Evolutionary conservation across 2,888 invertebrate species (phyloP).

Genomic region (Drosophila picticornis): DNA sequence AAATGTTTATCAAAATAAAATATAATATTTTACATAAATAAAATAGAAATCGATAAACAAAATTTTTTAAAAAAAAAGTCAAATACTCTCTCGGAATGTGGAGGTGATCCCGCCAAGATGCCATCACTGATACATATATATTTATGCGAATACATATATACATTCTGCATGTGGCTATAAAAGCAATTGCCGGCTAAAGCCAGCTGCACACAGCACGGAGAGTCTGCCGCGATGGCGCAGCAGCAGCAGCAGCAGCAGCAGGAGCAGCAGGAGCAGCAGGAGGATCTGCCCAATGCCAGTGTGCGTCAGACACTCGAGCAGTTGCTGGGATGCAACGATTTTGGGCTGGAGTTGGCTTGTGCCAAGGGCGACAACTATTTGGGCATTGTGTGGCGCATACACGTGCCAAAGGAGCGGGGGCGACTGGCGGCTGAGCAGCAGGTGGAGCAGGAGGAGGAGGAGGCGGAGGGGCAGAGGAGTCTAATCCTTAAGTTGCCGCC

Average conservation of each 20-base stretch:
- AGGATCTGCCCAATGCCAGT: constrained; percentile 60
- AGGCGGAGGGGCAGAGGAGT: constrained; percentile 7
- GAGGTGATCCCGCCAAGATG: neutral
- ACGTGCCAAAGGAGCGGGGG: constrained; percentile 7
- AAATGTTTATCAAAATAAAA: too few species aligned
- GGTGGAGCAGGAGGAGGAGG: neutral
- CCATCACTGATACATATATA: neutral
- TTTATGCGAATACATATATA: neutral
- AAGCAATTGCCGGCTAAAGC: neutral
- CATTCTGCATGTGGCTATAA: constrained; percentile 3
- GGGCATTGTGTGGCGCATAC: constrained; percentile 78
- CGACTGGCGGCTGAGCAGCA: neutral
- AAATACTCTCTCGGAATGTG: neutral
- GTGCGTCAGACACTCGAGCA: constrained; percentile 64
- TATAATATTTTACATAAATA: too few species aligned
- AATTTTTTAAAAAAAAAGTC: neutral
- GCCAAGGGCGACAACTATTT: constrained; percentile 83
- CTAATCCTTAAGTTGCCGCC: constrained; percentile 82
- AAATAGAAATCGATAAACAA: neutral
- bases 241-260: neutral
- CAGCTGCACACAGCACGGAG: neutral
- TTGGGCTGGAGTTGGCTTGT: constrained; percentile 67
- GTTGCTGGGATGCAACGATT: constrained; percentile 49
- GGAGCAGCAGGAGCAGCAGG: neutral
- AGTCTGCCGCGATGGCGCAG: constrained; percentile 6